A percentile compares a stretch with the other conserved stretches of the same genome.
These are phyloP conservation scores for Sialia sialis DNA, from an alignment of 2,113 vertebrate species.

Conservation along the genomic window DNA sequence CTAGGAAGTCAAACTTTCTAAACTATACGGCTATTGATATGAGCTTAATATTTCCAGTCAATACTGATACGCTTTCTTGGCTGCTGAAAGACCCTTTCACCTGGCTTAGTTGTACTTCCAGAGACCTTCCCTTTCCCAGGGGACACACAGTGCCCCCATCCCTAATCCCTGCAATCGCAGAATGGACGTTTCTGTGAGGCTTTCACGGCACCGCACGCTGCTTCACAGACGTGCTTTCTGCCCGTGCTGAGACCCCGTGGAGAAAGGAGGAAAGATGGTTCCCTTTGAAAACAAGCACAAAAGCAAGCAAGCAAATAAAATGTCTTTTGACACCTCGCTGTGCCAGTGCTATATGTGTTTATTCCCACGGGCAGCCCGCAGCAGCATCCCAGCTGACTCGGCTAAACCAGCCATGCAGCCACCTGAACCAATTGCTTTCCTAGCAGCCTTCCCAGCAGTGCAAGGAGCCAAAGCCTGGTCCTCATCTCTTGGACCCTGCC, in stretches of 20 bases:
- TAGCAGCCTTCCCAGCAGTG: rapidly evolving
- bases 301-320: background rate
- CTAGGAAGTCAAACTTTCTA: background rate
- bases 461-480: background rate
- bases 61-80: background rate
- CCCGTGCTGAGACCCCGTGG: background rate
- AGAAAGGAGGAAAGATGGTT: background rate
- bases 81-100: conserved; percentile 7
- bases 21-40: background rate
- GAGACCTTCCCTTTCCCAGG: background rate
- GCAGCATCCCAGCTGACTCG: rapidly evolving
- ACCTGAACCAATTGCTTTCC: background rate
- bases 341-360: background rate
- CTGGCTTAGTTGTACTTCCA: background rate
- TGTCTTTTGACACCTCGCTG: background rate
- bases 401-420: rapidly evolving
- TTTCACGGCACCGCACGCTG: background rate
- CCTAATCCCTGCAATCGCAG: background rate
- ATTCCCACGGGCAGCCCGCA: background rate
- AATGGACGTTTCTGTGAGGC: background rate
- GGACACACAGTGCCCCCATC: rapidly evolving
- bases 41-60: background rate
- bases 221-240: background rate
- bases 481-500: background rate
- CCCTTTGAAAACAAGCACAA: background rate